A percentile compares a stretch with the other conserved stretches of the same genome.
These are phyloP conservation scores for Serinus canaria DNA, from an alignment of 2,113 vertebrate species.

Conservation along the genomic window DNA sequence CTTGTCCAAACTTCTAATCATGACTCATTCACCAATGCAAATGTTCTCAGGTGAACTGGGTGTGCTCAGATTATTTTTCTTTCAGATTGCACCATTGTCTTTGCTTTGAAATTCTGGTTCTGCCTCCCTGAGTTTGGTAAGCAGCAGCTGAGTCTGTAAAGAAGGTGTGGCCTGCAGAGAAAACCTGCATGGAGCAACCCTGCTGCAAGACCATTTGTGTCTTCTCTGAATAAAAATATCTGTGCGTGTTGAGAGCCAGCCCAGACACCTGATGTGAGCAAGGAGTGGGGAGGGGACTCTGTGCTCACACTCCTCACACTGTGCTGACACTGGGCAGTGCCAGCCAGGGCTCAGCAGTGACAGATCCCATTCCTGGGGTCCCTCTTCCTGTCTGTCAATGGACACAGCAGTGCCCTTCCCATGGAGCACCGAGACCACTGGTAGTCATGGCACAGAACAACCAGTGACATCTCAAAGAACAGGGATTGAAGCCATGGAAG, in stretches of 20 bases:
- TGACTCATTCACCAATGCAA: background rate
- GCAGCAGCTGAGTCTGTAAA: background rate
- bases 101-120: slow-evolving; percentile 44
- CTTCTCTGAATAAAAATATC: background rate
- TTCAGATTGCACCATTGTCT: slow-evolving; percentile 43
- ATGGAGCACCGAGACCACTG: background rate
- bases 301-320: background rate
- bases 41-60: slow-evolving; percentile 33
- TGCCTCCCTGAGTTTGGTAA: background rate
- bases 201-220: background rate
- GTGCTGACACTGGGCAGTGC: background rate
- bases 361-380: background rate
- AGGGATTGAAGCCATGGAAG: background rate
- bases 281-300: background rate
- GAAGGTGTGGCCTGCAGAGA: slow-evolving; percentile 17
- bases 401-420: background rate
- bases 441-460: background rate
- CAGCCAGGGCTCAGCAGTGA: background rate
- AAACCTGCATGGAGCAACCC: background rate
- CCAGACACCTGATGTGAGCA: background rate
- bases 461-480: background rate
- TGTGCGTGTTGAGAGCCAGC: background rate
- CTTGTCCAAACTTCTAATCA: background rate
- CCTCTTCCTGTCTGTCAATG: background rate
- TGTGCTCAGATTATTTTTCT: slow-evolving; percentile 7